These are phyloP conservation scores for Sapajus apella DNA, from an alignment of 2,113 vertebrate species.

Conservation along the genomic window DNA sequence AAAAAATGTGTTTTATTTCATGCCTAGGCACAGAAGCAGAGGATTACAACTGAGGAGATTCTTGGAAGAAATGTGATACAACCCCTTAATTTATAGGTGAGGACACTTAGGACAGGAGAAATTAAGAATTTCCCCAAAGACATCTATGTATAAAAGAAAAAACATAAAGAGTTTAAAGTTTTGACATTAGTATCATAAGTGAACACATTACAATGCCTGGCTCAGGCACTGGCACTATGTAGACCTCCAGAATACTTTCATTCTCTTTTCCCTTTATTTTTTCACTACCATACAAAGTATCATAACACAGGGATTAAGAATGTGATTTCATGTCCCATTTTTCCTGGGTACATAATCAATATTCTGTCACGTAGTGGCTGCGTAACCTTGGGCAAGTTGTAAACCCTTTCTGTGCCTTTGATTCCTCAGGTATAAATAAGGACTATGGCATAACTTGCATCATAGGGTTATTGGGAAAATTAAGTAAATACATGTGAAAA, in stretches of 20 bases:
- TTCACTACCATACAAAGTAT: not conserved
- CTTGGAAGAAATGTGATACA: not conserved
- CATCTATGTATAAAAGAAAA: not conserved
- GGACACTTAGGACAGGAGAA: not conserved
- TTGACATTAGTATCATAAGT: not conserved
- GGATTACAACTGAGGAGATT: not conserved
- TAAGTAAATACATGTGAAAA: not conserved
- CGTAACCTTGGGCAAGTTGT: not conserved
- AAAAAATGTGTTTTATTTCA: not conserved
- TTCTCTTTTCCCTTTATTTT: not conserved
- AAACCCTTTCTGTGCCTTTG: not conserved
- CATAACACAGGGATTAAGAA: not conserved
- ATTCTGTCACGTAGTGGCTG: not conserved
- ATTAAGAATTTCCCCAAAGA: not conserved
- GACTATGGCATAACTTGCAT: not conserved
- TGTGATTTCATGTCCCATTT: not conserved
- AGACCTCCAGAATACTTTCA: not conserved
- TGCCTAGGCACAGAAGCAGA: not conserved
- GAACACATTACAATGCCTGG: not conserved
- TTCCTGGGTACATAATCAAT: not conserved
- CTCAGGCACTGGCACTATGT: not conserved
- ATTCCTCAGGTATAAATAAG: not conserved
- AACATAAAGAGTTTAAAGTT: not conserved
- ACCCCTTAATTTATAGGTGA: not conserved
- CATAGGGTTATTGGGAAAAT: not conserved